These are phyloP conservation scores for Drosophila putrida DNA, from an alignment of 2,888 invertebrate species.

Conservation along the genomic window DNA sequence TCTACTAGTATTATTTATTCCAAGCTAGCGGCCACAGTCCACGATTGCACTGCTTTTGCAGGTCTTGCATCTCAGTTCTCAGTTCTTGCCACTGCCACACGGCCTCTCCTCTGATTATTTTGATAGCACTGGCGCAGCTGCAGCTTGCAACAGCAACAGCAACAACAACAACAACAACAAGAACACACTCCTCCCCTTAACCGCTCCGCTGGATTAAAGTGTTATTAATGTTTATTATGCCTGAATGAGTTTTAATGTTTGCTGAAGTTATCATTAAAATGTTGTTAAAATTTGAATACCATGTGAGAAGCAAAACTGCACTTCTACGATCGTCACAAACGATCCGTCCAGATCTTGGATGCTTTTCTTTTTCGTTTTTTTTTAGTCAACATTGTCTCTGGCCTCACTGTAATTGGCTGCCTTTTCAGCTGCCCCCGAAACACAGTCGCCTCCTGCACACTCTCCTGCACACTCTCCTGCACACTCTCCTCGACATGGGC, in stretches of 20 bases:
- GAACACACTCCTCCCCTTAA: background rate
- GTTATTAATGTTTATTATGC: conserved; percentile 84
- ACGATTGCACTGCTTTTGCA: conserved; percentile 67
- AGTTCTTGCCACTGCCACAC: background rate
- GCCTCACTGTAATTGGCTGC: conserved; percentile 58
- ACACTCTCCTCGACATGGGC: conserved; percentile 39
- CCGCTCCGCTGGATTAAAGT: conserved; percentile 77
- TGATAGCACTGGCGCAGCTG: conserved; percentile 69
- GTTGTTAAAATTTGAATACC: conserved; percentile 82
- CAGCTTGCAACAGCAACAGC: conserved; percentile 6
- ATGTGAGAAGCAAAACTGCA: conserved; percentile 65
- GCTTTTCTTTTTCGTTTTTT: conserved; percentile 4
- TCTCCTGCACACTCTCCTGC: conserved; percentile 8
- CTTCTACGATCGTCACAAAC: conserved; percentile 33
- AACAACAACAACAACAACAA: too few relatives aligned
- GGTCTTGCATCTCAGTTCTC: conserved; percentile 5
- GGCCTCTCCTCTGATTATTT: conserved; percentile 71
- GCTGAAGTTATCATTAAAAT: conserved; percentile 83
- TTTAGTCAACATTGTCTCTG: conserved; percentile 61
- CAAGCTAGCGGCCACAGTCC: conserved; percentile 68
- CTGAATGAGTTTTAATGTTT: conserved; percentile 84
- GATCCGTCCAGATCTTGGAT: conserved; percentile 27
- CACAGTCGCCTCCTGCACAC: conserved; percentile 5
- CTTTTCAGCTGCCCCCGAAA: conserved; percentile 44
- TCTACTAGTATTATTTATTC: conserved; percentile 75